Evolutionary conservation across 2,797 vertebrate species (phyloP), one percentile per base, ranked within the genome.

Genomic region (Tachyglossus aculeatus): DNA sequence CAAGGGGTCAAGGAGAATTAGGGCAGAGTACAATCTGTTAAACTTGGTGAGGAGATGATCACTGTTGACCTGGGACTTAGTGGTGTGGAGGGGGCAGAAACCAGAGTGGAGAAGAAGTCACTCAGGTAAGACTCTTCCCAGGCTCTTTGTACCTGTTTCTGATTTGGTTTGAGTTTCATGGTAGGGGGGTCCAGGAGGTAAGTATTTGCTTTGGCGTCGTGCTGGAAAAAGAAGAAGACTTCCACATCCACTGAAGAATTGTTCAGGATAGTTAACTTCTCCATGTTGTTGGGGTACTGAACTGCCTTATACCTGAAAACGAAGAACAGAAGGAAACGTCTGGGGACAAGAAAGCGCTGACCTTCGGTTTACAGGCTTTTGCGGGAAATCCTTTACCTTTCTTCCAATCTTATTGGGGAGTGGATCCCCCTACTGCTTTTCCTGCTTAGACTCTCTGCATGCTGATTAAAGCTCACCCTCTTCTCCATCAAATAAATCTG

Each of bases 231-330:
- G 88, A 99, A 98, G 19, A 70, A 62, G n/a, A 95, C 78, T 34
- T 96, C 95, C 1, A 89, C 90, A 1, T 93, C 88, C 86, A 96
- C 67, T 5, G 90, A 84, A 10, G 95, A 96, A 43, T 64, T 58
- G 36, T 97, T 99, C 50, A 93, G 82, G 73, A 98, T 96, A 4
- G 92, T 86, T 51, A 97, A 60, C 18, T 55, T 94, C 80, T 96
- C 95, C 0, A 48, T 87, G 80, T 99, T 98, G 69, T 94, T 93
- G 25, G 92, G 92, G 67, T 90, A 94, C 11, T 82, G 85, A 7
- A 56, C 80, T 2, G 95, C 93, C 88, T 96, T 97, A 86, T 95
- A 95, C 80, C 96, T 99, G 85, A n/a, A 66, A 67, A 33, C 12
- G 32, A 67, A 66, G 2, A 7, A 48, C 48, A 16, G 25, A 11